Evolutionary conservation across 2,113 vertebrate genomes (phyloP).

Genomic region (Labrus mixtus): DNA sequence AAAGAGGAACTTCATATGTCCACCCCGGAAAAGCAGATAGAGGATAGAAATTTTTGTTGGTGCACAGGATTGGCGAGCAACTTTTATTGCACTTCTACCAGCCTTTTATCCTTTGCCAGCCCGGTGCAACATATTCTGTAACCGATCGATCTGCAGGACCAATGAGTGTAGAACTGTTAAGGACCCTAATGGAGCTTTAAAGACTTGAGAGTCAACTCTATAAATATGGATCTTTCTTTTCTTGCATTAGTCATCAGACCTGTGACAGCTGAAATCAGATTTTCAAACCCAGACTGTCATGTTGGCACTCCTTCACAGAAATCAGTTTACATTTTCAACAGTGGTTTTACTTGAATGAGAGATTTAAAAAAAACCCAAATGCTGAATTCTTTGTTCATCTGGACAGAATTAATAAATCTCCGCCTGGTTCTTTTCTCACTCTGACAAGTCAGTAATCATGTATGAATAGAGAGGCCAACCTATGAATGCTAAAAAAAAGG

Average conservation of each 20-base stretch:
- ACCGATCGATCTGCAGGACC: neutral
- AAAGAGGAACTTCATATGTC: too few species aligned
- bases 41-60: too few species aligned
- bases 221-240: constrained; percentile 36
- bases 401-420: constrained; percentile 11
- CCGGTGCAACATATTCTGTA: neutral
- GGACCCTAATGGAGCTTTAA: constrained; percentile 13
- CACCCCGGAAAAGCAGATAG: too few species aligned
- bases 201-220: constrained; percentile 8
- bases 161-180: neutral
- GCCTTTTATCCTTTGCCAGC: neutral
- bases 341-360: constrained; percentile 18
- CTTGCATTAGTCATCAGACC: constrained; percentile 1
- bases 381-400: constrained; percentile 7
- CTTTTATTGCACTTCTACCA: neutral
- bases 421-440: constrained; percentile 5
- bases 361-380: neutral
- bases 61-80: too few species aligned
- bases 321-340: constrained; percentile 10
- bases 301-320: neutral
- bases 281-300: constrained; percentile 8
- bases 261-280: neutral
- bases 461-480: constrained; percentile 47
- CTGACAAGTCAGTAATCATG: constrained; percentile 25
- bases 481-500: constrained; percentile 23